phyloP scores from a whole-genome alignment of 2,113 vertebrate genomes.

The Phalacrocorax brasilianus region DNA sequence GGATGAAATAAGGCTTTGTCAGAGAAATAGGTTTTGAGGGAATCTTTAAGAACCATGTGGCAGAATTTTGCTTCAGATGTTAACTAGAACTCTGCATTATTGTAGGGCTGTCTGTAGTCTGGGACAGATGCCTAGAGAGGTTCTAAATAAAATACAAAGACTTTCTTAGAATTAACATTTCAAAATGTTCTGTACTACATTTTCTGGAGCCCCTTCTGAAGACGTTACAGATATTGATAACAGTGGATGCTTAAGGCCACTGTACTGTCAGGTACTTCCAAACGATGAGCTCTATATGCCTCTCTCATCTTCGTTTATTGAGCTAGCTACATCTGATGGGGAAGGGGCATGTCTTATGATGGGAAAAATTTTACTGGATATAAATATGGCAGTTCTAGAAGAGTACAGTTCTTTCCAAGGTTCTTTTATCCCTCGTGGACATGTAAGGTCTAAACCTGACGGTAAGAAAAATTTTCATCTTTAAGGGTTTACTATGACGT shows the following conservation, averaged over 20 bases:
- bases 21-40: constrained; percentile 24
- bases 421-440: constrained; percentile 42
- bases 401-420: constrained; percentile 27
- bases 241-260: constrained; percentile 75
- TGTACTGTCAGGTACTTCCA: constrained; percentile 82
- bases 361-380: constrained; percentile 74
- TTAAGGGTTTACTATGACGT: not conserved
- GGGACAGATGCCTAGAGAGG: not conserved
- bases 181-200: constrained; percentile 51
- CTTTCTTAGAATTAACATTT: not conserved
- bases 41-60: not conserved
- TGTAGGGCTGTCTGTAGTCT: not conserved
- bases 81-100: not conserved
- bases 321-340: constrained; percentile 52
- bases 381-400: constrained; percentile 66
- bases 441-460: not conserved
- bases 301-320: constrained; percentile 50
- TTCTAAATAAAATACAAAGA: not conserved
- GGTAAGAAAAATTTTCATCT: constrained; percentile 43
- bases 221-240: constrained; percentile 45
- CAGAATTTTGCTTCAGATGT: not conserved
- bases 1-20: constrained; percentile 45
- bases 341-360: constrained; percentile 63
- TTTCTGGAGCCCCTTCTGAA: constrained; percentile 74
- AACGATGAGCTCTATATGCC: constrained; percentile 77